phyloP scores from a whole-genome alignment of 2,888 invertebrate genomes.

The Ophion obscuratus region DNA sequence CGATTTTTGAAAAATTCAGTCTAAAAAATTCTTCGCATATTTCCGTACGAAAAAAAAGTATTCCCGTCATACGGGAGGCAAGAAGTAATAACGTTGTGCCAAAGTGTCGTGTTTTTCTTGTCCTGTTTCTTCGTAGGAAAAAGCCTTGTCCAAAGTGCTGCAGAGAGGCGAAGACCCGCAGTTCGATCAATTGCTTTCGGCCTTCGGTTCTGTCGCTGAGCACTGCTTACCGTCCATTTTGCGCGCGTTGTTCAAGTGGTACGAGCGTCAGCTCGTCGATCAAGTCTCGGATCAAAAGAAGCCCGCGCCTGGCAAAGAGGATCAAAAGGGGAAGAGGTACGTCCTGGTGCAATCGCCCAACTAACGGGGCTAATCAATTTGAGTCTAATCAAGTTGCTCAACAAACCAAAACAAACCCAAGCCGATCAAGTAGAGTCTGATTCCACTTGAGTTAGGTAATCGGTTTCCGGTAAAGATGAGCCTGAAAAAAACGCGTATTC shows the following conservation, averaged over 20 bases:
- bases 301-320: constrained; percentile 84
- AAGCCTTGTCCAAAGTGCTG: constrained; percentile 96
- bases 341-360: not conserved
- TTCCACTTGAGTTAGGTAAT: not conserved
- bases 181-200: constrained; percentile 96
- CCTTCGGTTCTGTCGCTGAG: constrained; percentile 97
- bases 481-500: not conserved
- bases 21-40: not conserved
- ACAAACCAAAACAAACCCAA: no score
- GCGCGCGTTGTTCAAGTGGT: constrained; percentile 97
- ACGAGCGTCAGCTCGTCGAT: constrained; percentile 93
- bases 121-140: constrained; percentile 87
- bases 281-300: constrained; percentile 86
- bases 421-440: no score
- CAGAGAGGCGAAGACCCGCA: constrained; percentile 98
- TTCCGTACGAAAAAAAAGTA: not conserved
- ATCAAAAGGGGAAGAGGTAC: constrained; percentile 87
- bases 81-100: not conserved
- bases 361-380: no score
- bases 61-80: no score
- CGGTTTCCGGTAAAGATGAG: not conserved
- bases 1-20: no score
- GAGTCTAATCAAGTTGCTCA: no score
- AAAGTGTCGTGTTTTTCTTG: constrained; percentile 68
- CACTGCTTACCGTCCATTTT: constrained; percentile 98